A percentile compares a stretch with the other conserved stretches of the same genome.
Evolutionary conservation across 37 sponge, comb jelly and placozoan genomes (phyloP).

Genomic region (Corticium candelabrum): DNA sequence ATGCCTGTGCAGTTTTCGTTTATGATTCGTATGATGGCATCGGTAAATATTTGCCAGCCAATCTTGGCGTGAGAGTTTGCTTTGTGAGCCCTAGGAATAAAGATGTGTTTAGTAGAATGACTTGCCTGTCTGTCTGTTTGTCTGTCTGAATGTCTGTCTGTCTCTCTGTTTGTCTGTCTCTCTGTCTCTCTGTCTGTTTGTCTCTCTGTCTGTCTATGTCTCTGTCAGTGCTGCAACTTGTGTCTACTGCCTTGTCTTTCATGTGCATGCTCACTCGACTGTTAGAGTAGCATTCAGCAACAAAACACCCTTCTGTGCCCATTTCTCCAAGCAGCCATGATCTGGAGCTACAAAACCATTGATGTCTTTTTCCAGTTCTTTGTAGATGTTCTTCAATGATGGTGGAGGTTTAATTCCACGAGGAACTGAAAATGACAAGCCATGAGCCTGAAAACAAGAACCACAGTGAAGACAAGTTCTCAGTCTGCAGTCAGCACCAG

Average conservation of each 20-base stretch:
- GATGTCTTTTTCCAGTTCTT: constrained; percentile 58
- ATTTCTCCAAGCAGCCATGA: constrained; percentile 81
- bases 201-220: too few relatives aligned
- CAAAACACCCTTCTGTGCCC: constrained; percentile 94
- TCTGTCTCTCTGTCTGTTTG: too few relatives aligned
- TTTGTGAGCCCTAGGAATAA: constrained; percentile 41
- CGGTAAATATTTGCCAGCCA: constrained; percentile 97
- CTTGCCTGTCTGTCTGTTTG: too few relatives aligned
- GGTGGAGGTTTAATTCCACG: constrained; percentile 72
- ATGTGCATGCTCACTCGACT: too few relatives aligned
- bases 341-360: constrained; percentile 59
- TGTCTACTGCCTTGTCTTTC: too few relatives aligned
- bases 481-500: too few relatives aligned
- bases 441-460: constrained; percentile 1
- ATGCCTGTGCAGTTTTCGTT: constrained; percentile 38
- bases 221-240: too few relatives aligned
- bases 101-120: too few relatives aligned
- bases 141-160: too few relatives aligned
- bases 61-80: constrained; percentile 84
- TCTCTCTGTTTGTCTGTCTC: too few relatives aligned
- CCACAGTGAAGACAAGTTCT: neutral
- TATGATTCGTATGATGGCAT: constrained; percentile 85
- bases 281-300: constrained; percentile 92
- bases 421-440: constrained; percentile 88
- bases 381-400: constrained; percentile 86